phyloP scores from a whole-genome alignment of 2,888 invertebrate genomes.

The Podotricha telesiphe region DNA sequence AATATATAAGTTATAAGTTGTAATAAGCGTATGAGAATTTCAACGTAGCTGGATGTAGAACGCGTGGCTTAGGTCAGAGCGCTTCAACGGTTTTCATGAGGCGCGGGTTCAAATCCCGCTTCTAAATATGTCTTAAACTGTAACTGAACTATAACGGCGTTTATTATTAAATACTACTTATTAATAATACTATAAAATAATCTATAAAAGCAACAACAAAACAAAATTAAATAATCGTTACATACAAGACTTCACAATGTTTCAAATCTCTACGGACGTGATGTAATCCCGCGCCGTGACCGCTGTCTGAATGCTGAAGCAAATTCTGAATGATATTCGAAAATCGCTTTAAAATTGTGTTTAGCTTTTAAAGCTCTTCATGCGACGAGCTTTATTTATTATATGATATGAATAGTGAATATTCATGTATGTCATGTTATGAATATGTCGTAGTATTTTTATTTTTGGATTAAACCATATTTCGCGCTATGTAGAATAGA shows the following conservation, averaged over 20 bases:
- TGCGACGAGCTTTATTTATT: neutral
- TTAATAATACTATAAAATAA: neutral
- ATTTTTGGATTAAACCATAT: no score
- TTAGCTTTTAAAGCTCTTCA: constrained; percentile 3
- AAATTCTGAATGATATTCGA: constrained; percentile 46
- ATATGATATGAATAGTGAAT: neutral
- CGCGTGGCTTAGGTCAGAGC: no score
- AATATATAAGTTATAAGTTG: no score
- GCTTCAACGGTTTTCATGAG: no score
- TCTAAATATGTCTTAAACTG: no score
- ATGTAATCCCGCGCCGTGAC: constrained; percentile 35
- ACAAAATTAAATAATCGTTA: constrained; percentile 34
- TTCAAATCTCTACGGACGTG: constrained; percentile 35
- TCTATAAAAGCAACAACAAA: constrained; percentile 8
- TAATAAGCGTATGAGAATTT: no score
- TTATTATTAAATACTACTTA: no score
- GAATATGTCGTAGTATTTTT: neutral
- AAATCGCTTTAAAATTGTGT: constrained; percentile 12
- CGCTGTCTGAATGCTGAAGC: constrained; percentile 46
- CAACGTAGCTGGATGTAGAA: no score
- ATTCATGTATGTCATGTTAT: no score
- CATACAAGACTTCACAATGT: constrained; percentile 35
- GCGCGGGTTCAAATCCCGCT: no score
- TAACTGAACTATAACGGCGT: no score
- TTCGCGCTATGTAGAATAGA: no score